A percentile compares a stretch with the other conserved stretches of the same genome.
Conservation (phyloP, 2,113 vertebrate species). For the Euleptes europaea region DNA sequence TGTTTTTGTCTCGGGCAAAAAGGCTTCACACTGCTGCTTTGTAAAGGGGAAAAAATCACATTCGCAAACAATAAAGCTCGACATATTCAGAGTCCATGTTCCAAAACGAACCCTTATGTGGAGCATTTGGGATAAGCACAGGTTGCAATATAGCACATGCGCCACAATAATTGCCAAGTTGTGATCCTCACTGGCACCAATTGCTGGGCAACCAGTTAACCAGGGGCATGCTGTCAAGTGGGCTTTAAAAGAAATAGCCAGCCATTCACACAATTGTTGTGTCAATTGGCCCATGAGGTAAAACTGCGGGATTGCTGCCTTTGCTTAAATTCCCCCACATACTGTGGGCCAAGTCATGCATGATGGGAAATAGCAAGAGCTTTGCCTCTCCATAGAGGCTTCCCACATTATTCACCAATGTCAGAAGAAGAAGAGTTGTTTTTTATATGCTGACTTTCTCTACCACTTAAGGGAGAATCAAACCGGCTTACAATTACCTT, state of each 20-base stretch:
- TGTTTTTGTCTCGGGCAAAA: neutral
- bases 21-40: neutral
- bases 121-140: neutral
- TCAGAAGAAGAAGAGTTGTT: too few relatives aligned
- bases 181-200: neutral
- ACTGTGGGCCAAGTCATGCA: neutral
- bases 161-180: neutral
- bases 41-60: neutral
- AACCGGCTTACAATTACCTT: too few relatives aligned
- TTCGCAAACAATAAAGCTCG: neutral
- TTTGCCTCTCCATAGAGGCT: neutral
- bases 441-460: too few relatives aligned
- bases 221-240: neutral
- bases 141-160: neutral
- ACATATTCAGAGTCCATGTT: neutral
- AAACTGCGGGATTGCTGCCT: neutral
- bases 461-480: too few relatives aligned
- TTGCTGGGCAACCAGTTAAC: neutral
- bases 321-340: neutral
- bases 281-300: neutral
- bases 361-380: neutral
- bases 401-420: neutral
- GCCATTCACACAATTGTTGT: neutral
- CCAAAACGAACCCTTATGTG: neutral
- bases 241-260: neutral